Conservation (phyloP, 2,113 vertebrate species). For the Panthera uncia region DNA sequence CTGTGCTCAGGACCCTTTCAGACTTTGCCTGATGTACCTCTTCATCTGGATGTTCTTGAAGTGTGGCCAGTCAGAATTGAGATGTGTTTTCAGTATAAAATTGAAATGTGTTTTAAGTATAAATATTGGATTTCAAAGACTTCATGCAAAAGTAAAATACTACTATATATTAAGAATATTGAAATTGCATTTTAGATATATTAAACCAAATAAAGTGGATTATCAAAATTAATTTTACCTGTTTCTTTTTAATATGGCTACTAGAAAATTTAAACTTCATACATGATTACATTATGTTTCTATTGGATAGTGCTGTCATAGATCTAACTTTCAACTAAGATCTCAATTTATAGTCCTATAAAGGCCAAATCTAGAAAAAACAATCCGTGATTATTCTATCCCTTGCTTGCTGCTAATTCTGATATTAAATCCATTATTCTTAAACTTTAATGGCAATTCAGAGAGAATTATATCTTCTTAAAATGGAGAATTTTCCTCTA, state of each 20-base stretch:
- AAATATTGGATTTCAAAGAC: slow-evolving; percentile 17
- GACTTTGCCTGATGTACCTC: neutral
- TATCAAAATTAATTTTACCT: neutral
- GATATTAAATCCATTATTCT: slow-evolving; percentile 1
- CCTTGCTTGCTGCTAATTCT: neutral
- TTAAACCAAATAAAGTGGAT: neutral
- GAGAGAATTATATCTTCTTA: slow-evolving; percentile 20
- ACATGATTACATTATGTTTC: neutral
- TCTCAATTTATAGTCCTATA: neutral
- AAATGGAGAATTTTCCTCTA: neutral
- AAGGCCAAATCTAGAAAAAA: slow-evolving; percentile 13
- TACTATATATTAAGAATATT: neutral
- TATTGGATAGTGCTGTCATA: neutral
- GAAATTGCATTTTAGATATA: neutral
- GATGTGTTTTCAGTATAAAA: neutral
- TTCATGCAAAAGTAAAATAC: neutral
- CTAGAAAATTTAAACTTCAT: neutral
- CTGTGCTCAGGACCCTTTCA: neutral
- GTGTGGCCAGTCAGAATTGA: slow-evolving; percentile 3
- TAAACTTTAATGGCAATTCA: slow-evolving; percentile 28
- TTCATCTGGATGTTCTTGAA: neutral
- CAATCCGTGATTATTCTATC: neutral
- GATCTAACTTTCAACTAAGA: neutral
- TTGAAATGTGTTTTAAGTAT: neutral
- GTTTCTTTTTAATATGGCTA: neutral